phyloP scores from a whole-genome alignment of 2,888 invertebrate species.

The Crossocerus cetratus region DNA sequence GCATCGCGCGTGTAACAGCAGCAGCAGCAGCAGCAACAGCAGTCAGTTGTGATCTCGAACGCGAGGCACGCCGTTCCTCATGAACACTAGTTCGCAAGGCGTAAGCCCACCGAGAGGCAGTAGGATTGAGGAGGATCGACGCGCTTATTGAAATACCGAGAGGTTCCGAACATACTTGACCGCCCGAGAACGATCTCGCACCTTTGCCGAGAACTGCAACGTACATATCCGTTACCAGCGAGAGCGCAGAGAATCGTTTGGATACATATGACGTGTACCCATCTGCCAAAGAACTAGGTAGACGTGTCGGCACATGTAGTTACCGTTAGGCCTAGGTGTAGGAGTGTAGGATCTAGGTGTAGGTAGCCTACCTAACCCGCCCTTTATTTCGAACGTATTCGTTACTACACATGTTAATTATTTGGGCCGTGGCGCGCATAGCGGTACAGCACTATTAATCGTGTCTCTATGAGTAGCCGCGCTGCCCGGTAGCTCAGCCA shows the following conservation, averaged over 20 bases:
- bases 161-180: neutral
- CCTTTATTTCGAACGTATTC: slow-evolving; percentile 64
- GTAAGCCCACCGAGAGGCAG: slow-evolving; percentile 25
- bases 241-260: slow-evolving; percentile 30
- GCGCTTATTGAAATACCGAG: neutral
- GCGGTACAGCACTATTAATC: slow-evolving; percentile 73
- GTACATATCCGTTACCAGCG: slow-evolving; percentile 12
- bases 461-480: slow-evolving; percentile 73
- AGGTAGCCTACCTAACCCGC: slow-evolving; percentile 69
- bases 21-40: neutral
- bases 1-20: neutral
- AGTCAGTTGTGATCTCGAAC: neutral
- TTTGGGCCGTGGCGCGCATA: slow-evolving; percentile 71
- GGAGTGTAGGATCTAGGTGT: slow-evolving; percentile 72
- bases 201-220: slow-evolving; percentile 9
- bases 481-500: slow-evolving; percentile 68
- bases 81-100: slow-evolving; percentile 8
- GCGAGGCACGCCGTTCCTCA: slow-evolving; percentile 1
- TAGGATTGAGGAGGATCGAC: slow-evolving; percentile 29
- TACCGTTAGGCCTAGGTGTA: slow-evolving; percentile 68
- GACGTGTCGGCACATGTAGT: slow-evolving; percentile 72
- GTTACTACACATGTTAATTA: slow-evolving; percentile 49
- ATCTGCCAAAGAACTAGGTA: slow-evolving; percentile 60
- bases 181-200: slow-evolving; percentile 7
- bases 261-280: slow-evolving; percentile 36